Evolutionary conservation across 2,888 invertebrate species (phyloP).

Genomic region (Metopia argyrocephala): DNA sequence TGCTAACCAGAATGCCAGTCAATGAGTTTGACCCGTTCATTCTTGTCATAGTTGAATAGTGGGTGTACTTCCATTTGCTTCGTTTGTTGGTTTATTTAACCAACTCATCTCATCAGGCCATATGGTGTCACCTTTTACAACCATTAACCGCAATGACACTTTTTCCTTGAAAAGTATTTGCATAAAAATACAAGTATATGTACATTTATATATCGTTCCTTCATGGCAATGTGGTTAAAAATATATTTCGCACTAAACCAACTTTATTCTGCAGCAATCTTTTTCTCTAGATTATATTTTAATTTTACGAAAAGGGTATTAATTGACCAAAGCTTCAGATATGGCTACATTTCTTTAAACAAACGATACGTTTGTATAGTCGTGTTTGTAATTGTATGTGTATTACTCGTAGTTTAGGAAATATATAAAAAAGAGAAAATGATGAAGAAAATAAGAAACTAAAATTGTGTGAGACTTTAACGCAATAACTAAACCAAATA

Average conservation of each 20-base stretch:
- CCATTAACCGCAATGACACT: slow-evolving; percentile 63
- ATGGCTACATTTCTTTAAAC: no score
- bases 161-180: slow-evolving; percentile 54
- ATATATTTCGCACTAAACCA: no score
- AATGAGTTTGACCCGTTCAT: slow-evolving; percentile 60
- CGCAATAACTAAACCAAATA: background rate
- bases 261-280: no score
- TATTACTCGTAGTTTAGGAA: slow-evolving; percentile 3
- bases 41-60: background rate
- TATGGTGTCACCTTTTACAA: slow-evolving; percentile 62
- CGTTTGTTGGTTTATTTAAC: slow-evolving; percentile 8
- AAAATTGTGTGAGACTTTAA: background rate
- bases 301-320: no score
- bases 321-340: no score
- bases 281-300: no score
- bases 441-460: slow-evolving; percentile 16
- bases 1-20: slow-evolving; percentile 13
- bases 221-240: no score
- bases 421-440: slow-evolving; percentile 13
- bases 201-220: no score
- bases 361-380: background rate
- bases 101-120: slow-evolving; percentile 53
- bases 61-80: background rate
- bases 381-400: background rate
- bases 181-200: no score